Conservation (phyloP, 1,140 invertebrate species). For the Nasonia longicornis region DNA sequence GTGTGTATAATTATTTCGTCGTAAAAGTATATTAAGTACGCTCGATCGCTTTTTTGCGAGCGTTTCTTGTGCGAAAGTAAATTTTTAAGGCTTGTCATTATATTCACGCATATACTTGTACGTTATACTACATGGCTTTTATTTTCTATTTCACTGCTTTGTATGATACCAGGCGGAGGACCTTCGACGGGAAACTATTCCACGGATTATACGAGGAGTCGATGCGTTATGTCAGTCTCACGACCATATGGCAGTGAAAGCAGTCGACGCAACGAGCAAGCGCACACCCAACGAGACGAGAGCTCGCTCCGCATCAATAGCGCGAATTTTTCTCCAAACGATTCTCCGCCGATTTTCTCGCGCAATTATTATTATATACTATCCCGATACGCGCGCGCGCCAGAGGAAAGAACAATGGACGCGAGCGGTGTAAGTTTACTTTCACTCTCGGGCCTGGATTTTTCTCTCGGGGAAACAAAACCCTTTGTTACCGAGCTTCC, state of each 20-base stretch:
- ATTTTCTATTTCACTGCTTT: too few relatives aligned
- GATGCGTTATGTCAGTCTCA: constrained; percentile 16
- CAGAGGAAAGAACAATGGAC: too few relatives aligned
- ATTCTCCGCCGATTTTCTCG: too few relatives aligned
- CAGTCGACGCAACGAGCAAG: constrained; percentile 45
- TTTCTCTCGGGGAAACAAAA: too few relatives aligned
- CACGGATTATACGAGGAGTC: not conserved
- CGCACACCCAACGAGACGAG: not conserved
- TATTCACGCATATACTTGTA: not conserved
- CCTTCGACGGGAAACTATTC: not conserved
- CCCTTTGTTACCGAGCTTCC: too few relatives aligned
- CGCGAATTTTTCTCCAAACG: not conserved
- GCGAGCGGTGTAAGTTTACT: too few relatives aligned
- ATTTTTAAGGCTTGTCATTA: not conserved
- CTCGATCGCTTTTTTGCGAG: not conserved
- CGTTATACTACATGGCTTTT: too few relatives aligned
- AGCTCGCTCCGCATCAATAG: not conserved
- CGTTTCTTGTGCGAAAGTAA: not conserved
- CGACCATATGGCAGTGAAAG: constrained; percentile 66
- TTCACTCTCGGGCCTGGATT: too few relatives aligned
- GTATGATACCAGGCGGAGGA: too few relatives aligned
- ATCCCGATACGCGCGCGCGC: too few relatives aligned
- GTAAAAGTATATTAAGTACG: not conserved
- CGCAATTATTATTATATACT: too few relatives aligned
- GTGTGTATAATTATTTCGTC: not conserved